A percentile compares a stretch with the other conserved stretches of the same genome.
These are phyloP conservation scores for Drosophila neutralis DNA, from an alignment of 2,888 invertebrate species.

Conservation along the genomic window DNA sequence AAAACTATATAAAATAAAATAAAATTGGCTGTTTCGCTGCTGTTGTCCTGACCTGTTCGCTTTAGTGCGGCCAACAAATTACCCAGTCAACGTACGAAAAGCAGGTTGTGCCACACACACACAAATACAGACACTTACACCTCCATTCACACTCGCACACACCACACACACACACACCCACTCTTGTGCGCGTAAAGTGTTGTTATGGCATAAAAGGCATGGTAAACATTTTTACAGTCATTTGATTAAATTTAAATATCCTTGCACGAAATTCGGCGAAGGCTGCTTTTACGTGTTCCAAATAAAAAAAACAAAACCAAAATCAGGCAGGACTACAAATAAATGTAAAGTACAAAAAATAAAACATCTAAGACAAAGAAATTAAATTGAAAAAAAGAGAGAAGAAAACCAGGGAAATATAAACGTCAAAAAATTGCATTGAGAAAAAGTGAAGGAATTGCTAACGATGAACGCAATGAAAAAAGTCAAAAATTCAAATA, in stretches of 20 bases:
- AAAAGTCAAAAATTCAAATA: not conserved
- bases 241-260: conserved; percentile 80
- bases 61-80: conserved; percentile 67
- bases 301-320: conserved; percentile 14
- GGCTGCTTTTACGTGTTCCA: conserved; percentile 32
- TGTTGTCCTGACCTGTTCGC: conserved; percentile 55
- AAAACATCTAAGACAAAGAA: not conserved
- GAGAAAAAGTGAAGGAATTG: conserved; percentile 51
- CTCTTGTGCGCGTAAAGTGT: conserved; percentile 43
- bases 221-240: conserved; percentile 76
- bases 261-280: conserved; percentile 71
- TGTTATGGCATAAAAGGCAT: conserved; percentile 57
- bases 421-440: conserved; percentile 45
- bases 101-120: conserved; percentile 63
- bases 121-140: conserved; percentile 28
- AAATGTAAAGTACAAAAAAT: not conserved
- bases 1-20: conserved; percentile 78
- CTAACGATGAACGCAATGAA: conserved; percentile 19
- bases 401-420: conserved; percentile 27
- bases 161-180: conserved; percentile 23
- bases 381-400: not conserved
- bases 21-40: conserved; percentile 52
- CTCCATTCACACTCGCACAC: conserved; percentile 31
- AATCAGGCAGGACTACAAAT: conserved; percentile 34
- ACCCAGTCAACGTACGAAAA: conserved; percentile 71